Percentiles rank a stretch among this genome's conserved stretches.
phyloP scores from a whole-genome alignment of 2,113 vertebrate species.

The Narcine bancroftii region DNA sequence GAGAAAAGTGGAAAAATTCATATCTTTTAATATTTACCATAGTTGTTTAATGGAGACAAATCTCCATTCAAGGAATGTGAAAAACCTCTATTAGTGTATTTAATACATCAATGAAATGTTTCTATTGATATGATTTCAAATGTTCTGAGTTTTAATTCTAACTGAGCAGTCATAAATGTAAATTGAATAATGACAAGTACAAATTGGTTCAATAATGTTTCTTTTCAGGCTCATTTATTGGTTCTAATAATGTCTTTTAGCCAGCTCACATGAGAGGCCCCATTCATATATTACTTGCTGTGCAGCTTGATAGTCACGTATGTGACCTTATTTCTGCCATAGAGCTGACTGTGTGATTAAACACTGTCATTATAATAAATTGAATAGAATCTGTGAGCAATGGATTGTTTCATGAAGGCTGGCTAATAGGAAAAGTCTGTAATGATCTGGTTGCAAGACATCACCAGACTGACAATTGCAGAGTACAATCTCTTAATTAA shows the following conservation, averaged over 20 bases:
- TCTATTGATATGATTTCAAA: conserved; percentile 17
- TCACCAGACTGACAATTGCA: conserved; percentile 45
- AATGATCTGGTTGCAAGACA: conserved; percentile 57
- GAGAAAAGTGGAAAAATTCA: neutral
- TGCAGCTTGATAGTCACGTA: conserved; percentile 59
- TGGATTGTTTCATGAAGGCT: conserved; percentile 62
- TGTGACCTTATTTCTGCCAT: conserved; percentile 63
- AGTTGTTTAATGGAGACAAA: conserved; percentile 2
- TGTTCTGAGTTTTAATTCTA: neutral
- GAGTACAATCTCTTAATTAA: conserved; percentile 61
- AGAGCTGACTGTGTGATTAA: conserved; percentile 56
- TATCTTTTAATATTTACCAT: neutral
- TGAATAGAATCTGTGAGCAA: conserved; percentile 57
- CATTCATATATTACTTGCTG: conserved; percentile 61
- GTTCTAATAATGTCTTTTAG: conserved; percentile 48
- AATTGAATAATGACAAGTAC: neutral
- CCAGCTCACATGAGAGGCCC: conserved; percentile 51
- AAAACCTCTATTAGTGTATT: neutral
- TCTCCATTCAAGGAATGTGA: neutral
- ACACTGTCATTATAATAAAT: conserved; percentile 69
- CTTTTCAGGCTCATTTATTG: conserved; percentile 4
- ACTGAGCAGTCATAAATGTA: neutral
- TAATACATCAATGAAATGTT: neutral
- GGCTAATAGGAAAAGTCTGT: conserved; percentile 51
- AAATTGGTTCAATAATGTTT: neutral